Evolutionary conservation across 2,113 vertebrate genomes (phyloP).

Genomic region (Catharus minimus): DNA sequence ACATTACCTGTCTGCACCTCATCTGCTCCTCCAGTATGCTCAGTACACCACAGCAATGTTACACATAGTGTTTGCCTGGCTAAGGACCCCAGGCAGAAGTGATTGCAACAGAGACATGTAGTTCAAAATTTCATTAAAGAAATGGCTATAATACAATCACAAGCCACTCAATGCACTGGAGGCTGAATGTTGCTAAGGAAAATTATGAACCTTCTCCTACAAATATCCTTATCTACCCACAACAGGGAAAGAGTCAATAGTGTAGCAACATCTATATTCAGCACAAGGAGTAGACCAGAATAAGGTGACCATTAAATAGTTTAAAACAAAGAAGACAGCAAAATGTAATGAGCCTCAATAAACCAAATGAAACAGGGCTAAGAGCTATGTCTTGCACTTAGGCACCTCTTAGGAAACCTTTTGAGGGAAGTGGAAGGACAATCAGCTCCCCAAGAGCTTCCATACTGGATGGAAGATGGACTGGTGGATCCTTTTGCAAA

Average conservation of each 20-base stretch:
- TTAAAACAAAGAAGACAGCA: not conserved
- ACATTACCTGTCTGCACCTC: not conserved
- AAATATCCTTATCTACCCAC: slow-evolving; percentile 36
- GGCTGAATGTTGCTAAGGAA: slow-evolving; percentile 23
- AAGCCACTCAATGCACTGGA: slow-evolving; percentile 4
- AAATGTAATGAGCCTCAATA: not conserved
- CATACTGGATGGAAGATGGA: not conserved
- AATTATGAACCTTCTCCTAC: slow-evolving; percentile 10
- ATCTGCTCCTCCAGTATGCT: not conserved
- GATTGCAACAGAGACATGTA: not conserved
- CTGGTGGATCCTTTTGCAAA: not conserved
- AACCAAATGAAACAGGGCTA: not conserved
- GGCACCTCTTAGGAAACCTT: not conserved
- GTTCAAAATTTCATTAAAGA: slow-evolving; percentile 54
- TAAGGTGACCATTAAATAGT: not conserved
- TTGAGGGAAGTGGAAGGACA: not conserved
- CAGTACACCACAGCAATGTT: not conserved
- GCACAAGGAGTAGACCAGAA: not conserved
- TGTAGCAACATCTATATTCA: not conserved
- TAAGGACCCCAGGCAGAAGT: slow-evolving; percentile 11
- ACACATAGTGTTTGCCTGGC: not conserved
- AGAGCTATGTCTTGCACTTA: not conserved
- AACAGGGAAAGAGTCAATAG: slow-evolving; percentile 1
- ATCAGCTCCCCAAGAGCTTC: not conserved
- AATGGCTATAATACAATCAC: slow-evolving; percentile 27